Base-by-base conservation (phyloP, 2,888 invertebrate genomes). In the Diloba caeruleocephala region DNA sequence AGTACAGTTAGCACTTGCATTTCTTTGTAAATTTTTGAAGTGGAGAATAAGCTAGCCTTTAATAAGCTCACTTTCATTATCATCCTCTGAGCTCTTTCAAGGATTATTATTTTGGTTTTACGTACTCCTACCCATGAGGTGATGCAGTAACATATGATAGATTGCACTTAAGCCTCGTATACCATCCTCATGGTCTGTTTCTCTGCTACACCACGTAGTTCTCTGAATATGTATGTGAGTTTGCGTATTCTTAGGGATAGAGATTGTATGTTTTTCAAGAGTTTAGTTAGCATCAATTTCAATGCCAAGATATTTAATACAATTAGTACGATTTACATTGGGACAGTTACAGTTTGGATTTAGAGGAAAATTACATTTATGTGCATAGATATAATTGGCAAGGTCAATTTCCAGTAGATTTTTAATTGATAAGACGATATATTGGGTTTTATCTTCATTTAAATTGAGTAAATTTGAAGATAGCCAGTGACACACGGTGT, bases 281-380 rank as follows among this genome's bases (percentile, higher is more conserved):
- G n/a, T n/a, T n/a, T n/a, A n/a, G n/a, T n/a, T n/a, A n/a, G n/a
- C n/a, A n/a, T n/a, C n/a, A n/a, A n/a, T 51, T 32, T 31, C 37
- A 13, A 51, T 19, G n/a, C 50, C 50, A 8, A 51, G 32, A 31
- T 51, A 51, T 51, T 51, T 51, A 4, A 43, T 34, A 13, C 21
- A 37, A 13, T 42, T 34, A 36, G 14, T 37, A 8, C 21, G 21
- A 6, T 3, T 37, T 1, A 50, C 29, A 8, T 1, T 10, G 6
- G 29, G 14, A 31, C 50, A 50, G 14, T 23, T 37, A n/a, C 42
- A 50, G 13, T 36, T 36, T 8, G 9, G 10, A 1, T 1, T 8
- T n/a, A 42, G 41, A 13, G 33, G 31, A 17, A 19, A 31, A 7
- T 31, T 31, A 37, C 53, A 53, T 29, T 23, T 53, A 17, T 53